Evolutionary conservation across 2,888 invertebrate species (phyloP).

Genomic region (Perizoma flavofasciatum): DNA sequence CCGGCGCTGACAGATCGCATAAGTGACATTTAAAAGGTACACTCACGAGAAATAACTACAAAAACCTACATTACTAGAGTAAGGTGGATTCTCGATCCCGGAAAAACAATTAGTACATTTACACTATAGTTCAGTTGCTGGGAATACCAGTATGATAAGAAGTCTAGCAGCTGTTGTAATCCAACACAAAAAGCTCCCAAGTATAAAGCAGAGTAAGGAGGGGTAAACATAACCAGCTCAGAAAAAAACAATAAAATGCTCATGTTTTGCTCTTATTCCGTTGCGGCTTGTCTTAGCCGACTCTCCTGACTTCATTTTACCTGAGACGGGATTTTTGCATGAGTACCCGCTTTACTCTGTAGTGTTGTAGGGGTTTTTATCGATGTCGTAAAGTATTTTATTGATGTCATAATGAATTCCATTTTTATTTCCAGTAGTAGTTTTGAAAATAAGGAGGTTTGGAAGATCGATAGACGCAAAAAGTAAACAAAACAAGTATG

Average conservation of each 20-base stretch:
- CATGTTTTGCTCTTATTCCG: slow-evolving; percentile 51
- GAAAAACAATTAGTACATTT: too few species aligned
- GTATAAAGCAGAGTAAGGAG: slow-evolving; percentile 23
- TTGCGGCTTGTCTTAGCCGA: slow-evolving; percentile 48
- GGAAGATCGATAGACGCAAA: too few species aligned
- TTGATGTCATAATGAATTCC: slow-evolving; percentile 5
- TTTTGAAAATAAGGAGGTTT: too few species aligned
- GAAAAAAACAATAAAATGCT: slow-evolving; percentile 44
- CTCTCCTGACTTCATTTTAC: slow-evolving; percentile 62
- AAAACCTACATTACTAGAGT: too few species aligned
- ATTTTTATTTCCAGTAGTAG: background rate
- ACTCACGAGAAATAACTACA: too few species aligned
- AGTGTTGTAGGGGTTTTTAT: slow-evolving; percentile 40
- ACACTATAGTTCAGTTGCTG: background rate
- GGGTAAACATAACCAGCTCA: slow-evolving; percentile 33
- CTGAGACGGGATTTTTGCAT: slow-evolving; percentile 65
- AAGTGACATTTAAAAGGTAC: too few species aligned
- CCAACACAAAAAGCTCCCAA: slow-evolving; percentile 21
- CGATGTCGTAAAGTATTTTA: slow-evolving; percentile 28
- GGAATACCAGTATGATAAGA: background rate
- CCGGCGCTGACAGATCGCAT: too few species aligned
- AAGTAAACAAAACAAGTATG: too few species aligned
- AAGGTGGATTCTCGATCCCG: too few species aligned
- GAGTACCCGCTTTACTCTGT: slow-evolving; percentile 49
- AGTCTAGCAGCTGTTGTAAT: slow-evolving; percentile 1